Evolutionary conservation across 2,888 invertebrate genomes (phyloP).

Genomic region (Perizoma affinitatum): DNA sequence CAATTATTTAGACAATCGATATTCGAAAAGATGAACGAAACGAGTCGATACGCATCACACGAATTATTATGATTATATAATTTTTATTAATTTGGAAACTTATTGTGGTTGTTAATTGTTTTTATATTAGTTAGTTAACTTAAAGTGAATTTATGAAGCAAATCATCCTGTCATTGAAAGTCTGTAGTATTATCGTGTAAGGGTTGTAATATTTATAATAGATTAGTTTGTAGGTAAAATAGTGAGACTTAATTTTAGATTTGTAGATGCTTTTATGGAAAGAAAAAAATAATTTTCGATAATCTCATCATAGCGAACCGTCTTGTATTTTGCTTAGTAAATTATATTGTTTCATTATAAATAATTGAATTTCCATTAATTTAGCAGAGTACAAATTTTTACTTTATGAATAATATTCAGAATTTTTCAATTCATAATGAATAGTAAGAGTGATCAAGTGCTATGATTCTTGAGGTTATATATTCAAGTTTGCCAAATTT

Average conservation of each 20-base stretch:
- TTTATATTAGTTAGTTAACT: conserved; percentile 25
- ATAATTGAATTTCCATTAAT: conserved; percentile 75
- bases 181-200: conserved; percentile 65
- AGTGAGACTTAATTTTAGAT: conserved; percentile 70
- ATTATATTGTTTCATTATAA: conserved; percentile 62
- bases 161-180: conserved; percentile 57
- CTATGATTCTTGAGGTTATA: conserved; percentile 19
- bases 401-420: conserved; percentile 57
- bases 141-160: conserved; percentile 30
- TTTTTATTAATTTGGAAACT: conserved; percentile 41
- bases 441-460: conserved; percentile 37
- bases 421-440: conserved; percentile 55
- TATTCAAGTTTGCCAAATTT: conserved; percentile 41
- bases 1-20: conserved; percentile 24
- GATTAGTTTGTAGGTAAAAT: conserved; percentile 54
- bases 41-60: conserved; percentile 41
- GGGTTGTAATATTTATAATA: conserved; percentile 67
- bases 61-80: conserved; percentile 39
- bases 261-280: conserved; percentile 61
- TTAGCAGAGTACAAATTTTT: conserved; percentile 81
- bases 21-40: conserved; percentile 38
- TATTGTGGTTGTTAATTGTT: conserved; percentile 40
- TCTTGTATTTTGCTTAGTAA: conserved; percentile 54
- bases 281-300: conserved; percentile 51
- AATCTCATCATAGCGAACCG: conserved; percentile 54